Percentiles rank a stretch among this genome's conserved stretches.
Evolutionary conservation across 2,888 invertebrate species (phyloP).

Genomic region (Drosophila testacea): DNA sequence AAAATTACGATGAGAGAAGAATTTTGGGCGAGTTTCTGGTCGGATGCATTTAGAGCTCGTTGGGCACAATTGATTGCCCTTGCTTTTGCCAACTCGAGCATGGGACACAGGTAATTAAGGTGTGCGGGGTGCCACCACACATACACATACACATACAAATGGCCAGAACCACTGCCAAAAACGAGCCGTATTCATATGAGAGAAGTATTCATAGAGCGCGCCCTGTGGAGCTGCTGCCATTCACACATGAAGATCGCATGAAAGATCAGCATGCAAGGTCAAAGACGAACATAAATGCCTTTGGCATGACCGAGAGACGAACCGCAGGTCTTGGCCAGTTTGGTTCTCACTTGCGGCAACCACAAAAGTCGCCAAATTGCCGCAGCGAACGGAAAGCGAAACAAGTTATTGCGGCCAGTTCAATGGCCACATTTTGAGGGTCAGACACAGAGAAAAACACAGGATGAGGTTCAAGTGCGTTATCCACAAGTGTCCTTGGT

Average conservation of each 20-base stretch:
- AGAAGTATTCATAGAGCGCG: slow-evolving; percentile 29
- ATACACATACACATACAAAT: neutral
- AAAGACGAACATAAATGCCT: slow-evolving; percentile 65
- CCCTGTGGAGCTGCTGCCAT: slow-evolving; percentile 71
- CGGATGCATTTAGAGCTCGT: slow-evolving; percentile 71
- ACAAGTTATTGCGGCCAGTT: slow-evolving; percentile 73
- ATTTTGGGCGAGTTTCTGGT: slow-evolving; percentile 71
- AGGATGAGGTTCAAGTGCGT: slow-evolving; percentile 70
- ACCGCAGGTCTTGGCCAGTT: slow-evolving; percentile 56
- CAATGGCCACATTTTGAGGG: slow-evolving; percentile 74
- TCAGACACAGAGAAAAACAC: slow-evolving; percentile 29
- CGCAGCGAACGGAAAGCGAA: slow-evolving; percentile 50
- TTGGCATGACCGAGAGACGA: slow-evolving; percentile 60
- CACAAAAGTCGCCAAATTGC: slow-evolving; percentile 60
- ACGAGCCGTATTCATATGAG: slow-evolving; percentile 13
- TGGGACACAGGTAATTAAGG: slow-evolving; percentile 64
- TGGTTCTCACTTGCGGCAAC: slow-evolving; percentile 37
- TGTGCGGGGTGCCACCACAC: slow-evolving; percentile 31
- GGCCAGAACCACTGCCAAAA: slow-evolving; percentile 29
- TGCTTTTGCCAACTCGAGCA: slow-evolving; percentile 79
- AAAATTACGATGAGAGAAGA: slow-evolving; percentile 63
- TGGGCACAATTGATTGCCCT: slow-evolving; percentile 76
- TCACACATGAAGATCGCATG: slow-evolving; percentile 72
- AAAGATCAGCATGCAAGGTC: slow-evolving; percentile 68
- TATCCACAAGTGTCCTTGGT: slow-evolving; percentile 69